Conservation (phyloP, 2,888 invertebrate genomes). For the Pyrocoelia pectoralis region DNA sequence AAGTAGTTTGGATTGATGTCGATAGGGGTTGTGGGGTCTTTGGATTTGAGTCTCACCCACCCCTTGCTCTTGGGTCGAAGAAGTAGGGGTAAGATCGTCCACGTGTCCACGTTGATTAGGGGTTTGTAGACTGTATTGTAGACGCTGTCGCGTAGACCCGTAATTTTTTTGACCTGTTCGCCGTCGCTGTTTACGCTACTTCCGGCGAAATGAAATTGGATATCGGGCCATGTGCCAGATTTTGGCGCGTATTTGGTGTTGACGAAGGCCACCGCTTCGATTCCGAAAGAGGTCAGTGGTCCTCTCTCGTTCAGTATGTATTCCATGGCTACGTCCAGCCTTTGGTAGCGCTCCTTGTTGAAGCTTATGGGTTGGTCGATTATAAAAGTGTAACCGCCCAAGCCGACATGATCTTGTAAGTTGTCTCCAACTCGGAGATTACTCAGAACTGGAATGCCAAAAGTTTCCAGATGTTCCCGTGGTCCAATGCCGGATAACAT, state of each 20-base stretch:
- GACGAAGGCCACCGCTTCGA: constrained; percentile 87
- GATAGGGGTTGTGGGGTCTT: constrained; percentile 83
- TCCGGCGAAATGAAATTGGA: constrained; percentile 88
- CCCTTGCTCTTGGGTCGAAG: constrained; percentile 89
- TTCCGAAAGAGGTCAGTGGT: constrained; percentile 81
- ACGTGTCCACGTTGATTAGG: constrained; percentile 78
- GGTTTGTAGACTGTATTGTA: constrained; percentile 89
- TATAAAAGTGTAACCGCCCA: constrained; percentile 85
- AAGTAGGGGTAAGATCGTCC: constrained; percentile 82
- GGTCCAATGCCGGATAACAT: constrained; percentile 93
- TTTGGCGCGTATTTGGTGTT: constrained; percentile 87
- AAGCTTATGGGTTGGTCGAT: constrained; percentile 83
- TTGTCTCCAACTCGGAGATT: constrained; percentile 84
- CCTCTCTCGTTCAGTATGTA: constrained; percentile 83
- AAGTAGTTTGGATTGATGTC: constrained; percentile 93
- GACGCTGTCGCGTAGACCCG: constrained; percentile 79
- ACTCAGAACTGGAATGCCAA: constrained; percentile 76
- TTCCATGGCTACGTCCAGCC: constrained; percentile 78
- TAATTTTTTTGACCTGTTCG: constrained; percentile 75
- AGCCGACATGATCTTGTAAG: constrained; percentile 87
- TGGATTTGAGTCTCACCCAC: constrained; percentile 81
- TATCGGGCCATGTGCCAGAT: constrained; percentile 80
- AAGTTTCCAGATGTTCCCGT: constrained; percentile 74
- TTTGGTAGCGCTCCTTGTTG: constrained; percentile 79
- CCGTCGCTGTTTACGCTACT: constrained; percentile 87